Base-by-base conservation (phyloP, 1,140 invertebrate species). In the Epicauta chinensis region DNA sequence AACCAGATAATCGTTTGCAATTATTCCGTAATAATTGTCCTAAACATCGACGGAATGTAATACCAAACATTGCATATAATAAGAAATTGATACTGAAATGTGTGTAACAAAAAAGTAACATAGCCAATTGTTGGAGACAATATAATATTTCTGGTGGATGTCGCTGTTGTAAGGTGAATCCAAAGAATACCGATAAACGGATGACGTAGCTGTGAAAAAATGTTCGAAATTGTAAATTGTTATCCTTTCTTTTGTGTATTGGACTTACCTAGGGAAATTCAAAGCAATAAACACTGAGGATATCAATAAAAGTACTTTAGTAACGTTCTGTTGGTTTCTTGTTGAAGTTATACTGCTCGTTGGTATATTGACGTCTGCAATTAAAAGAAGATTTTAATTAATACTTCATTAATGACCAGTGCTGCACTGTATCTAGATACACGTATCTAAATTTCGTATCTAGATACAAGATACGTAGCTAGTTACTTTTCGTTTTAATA, bases 21-120 rank as follows among this genome's bases (percentile, higher is more conserved):
- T 29, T 47, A 32, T 52, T 56, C 16, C 54, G 5, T 10, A 52
- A 14, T 12, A 59, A 9, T 51, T 62, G 51, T 41, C 48, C 55
- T 9, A 67, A 46, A 46, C 64, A 66, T 32, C 57, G 17, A 29
- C 87, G 74, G 67, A 92, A 93, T 71, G 89, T 89, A 64, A 87
- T 81, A 2, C 89, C 89, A 56, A 79, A 84, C 46, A 87, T 75
- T 63, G 87, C 89, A 71, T 92, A 92, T 12, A 93, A 73, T n/a
- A 87, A 74, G 68, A 93, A 91, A 74, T 91, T 91, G 39, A 91
- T 86, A 39, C 84, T 85, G 63, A 90, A 91, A 70, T 91, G 91
- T 6, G 84, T 83, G 60, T 89, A 79, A n/a, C n/a, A n/a, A 68
- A 87, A 91, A n/a, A 87, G 71, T 11, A 67, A 43, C 62, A 64